Conservation (phyloP, 2,113 vertebrate species). For the Cyphomyrus plagiostoma region DNA sequence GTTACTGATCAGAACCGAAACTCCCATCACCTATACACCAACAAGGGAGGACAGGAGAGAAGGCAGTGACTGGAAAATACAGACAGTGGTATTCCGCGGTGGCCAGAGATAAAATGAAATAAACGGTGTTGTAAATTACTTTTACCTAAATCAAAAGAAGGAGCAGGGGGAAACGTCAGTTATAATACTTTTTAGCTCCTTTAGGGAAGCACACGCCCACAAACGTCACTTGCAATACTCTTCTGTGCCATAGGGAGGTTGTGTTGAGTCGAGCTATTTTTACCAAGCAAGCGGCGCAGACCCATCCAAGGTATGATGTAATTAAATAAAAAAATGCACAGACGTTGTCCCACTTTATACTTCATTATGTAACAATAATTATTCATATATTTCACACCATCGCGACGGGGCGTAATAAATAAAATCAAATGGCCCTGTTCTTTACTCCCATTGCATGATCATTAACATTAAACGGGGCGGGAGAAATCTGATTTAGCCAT, state of each 20-base stretch:
- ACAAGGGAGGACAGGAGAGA: conserved; percentile 33
- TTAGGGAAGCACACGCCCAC: not conserved
- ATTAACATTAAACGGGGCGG: not conserved
- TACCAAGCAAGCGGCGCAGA: not conserved
- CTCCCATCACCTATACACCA: conserved; percentile 28
- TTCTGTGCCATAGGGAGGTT: conserved; percentile 27
- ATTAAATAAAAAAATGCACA: conserved; percentile 39
- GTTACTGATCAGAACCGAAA: conserved; percentile 41
- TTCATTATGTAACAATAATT: not conserved
- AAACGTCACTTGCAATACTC: conserved; percentile 15
- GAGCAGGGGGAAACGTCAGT: not conserved
- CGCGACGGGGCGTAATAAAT: not conserved
- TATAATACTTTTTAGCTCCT: not conserved
- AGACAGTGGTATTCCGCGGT: not conserved
- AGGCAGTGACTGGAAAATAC: not conserved
- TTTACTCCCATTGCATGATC: not conserved
- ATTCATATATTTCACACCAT: not conserved
- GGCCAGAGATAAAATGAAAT: not conserved
- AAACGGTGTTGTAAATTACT: not conserved
- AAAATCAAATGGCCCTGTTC: not conserved
- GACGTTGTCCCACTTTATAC: not conserved
- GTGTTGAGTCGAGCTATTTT: conserved; percentile 5
- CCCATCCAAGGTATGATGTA: conserved; percentile 36
- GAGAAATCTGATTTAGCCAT: not conserved
- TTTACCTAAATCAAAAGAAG: not conserved